Conservation (phyloP, 1,140 invertebrate genomes). For the Tribolium madens region DNA sequence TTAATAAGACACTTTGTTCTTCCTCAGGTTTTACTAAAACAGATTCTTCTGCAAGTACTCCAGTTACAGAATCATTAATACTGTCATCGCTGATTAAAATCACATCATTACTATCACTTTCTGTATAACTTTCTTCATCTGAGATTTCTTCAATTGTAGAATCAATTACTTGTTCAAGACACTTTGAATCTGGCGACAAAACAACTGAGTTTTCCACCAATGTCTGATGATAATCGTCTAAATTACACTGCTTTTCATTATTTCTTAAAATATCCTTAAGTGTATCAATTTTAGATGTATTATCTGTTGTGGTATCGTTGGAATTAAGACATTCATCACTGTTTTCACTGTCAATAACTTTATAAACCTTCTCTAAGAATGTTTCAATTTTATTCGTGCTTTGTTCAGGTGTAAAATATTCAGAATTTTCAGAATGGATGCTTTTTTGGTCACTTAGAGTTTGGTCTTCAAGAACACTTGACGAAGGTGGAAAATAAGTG, state of each 20-base stretch:
- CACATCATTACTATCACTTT: not conserved
- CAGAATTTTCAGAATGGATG: not conserved
- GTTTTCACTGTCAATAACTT: not conserved
- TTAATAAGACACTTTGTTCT: not conserved
- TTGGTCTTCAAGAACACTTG: not conserved
- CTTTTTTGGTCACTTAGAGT: not conserved
- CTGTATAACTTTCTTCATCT: not conserved
- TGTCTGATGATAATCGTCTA: not conserved
- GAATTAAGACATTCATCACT: not conserved
- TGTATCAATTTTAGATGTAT: not conserved
- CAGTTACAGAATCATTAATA: not conserved
- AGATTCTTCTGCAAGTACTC: not conserved
- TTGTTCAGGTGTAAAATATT: not conserved
- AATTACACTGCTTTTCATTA: not conserved
- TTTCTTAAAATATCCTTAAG: not conserved
- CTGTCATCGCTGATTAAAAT: constrained; percentile 1
- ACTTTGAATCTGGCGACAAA: not conserved
- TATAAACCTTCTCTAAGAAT: not conserved
- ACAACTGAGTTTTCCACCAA: not conserved
- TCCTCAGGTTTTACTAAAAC: not conserved
- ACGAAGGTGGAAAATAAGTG: not conserved
- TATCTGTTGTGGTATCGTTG: not conserved
- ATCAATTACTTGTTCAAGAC: not conserved
- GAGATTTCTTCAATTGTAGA: not conserved
- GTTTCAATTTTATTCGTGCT: not conserved